Percentiles rank a stretch among this genome's conserved stretches.
These are phyloP conservation scores for Urocolius indicus DNA, from an alignment of 2,113 vertebrate species.

Conservation along the genomic window DNA sequence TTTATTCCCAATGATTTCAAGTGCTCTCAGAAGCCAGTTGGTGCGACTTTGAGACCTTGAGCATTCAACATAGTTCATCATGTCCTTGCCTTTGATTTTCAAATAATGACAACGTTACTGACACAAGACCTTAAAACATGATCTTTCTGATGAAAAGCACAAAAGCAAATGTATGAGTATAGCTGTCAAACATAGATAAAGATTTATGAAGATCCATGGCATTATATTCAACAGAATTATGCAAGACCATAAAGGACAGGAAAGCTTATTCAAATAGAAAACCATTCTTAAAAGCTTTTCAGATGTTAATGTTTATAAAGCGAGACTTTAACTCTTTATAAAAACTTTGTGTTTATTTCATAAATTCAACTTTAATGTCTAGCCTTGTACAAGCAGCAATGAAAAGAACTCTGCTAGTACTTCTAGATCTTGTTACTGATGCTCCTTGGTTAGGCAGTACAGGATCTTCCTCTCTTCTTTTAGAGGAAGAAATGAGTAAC, in stretches of 20 bases:
- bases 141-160: constrained; percentile 10
- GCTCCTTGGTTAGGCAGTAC: neutral
- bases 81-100: constrained; percentile 5
- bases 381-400: neutral
- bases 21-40: neutral
- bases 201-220: neutral
- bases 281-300: neutral
- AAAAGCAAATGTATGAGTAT: neutral
- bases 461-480: neutral
- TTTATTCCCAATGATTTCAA: neutral
- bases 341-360: neutral
- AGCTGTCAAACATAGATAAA: neutral
- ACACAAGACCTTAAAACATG: neutral
- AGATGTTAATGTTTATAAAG: neutral
- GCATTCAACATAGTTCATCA: accelerated
- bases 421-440: neutral
- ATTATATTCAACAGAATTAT: neutral
- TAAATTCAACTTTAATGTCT: neutral
- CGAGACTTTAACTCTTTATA: neutral
- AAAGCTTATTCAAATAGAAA: neutral
- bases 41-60: neutral
- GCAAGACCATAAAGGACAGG: neutral
- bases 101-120: neutral
- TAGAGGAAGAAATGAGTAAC: neutral
- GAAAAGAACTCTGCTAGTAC: neutral